phyloP scores from a whole-genome alignment of 1,140 invertebrate species.

The Hestina assimilis region DNA sequence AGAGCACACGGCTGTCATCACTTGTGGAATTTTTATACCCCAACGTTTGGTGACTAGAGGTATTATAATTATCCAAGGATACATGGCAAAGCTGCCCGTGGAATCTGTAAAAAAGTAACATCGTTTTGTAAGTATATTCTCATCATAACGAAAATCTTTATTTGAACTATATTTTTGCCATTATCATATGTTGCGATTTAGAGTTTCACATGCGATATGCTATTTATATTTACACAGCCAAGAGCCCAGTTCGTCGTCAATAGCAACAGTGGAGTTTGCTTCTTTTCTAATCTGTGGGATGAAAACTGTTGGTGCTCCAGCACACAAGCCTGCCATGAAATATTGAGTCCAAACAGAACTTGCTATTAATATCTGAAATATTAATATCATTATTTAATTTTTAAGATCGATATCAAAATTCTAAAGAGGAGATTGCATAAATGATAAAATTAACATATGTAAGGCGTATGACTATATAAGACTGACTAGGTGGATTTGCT shows the following conservation, averaged over 20 bases:
- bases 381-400: background rate
- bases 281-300: constrained; percentile 25
- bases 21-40: constrained; percentile 16
- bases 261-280: constrained; percentile 1
- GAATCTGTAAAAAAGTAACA: constrained; percentile 21
- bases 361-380: constrained; percentile 21
- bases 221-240: constrained; percentile 25
- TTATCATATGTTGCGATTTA: too few relatives aligned
- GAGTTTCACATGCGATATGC: too few relatives aligned
- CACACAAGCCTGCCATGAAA: constrained; percentile 23
- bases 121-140: too few relatives aligned
- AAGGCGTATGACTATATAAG: too few relatives aligned
- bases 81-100: constrained; percentile 15
- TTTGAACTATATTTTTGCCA: too few relatives aligned
- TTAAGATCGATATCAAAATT: background rate
- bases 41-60: constrained; percentile 12
- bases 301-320: constrained; percentile 28
- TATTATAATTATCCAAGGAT: constrained; percentile 23
- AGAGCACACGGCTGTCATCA: constrained; percentile 3
- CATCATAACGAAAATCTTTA: too few relatives aligned
- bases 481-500: too few relatives aligned
- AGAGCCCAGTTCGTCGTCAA: constrained; percentile 23
- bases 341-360: constrained; percentile 21
- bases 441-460: too few relatives aligned
- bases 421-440: too few relatives aligned